Conservation (phyloP, 23 tunicate genomes). For the Diplosoma virens region DNA sequence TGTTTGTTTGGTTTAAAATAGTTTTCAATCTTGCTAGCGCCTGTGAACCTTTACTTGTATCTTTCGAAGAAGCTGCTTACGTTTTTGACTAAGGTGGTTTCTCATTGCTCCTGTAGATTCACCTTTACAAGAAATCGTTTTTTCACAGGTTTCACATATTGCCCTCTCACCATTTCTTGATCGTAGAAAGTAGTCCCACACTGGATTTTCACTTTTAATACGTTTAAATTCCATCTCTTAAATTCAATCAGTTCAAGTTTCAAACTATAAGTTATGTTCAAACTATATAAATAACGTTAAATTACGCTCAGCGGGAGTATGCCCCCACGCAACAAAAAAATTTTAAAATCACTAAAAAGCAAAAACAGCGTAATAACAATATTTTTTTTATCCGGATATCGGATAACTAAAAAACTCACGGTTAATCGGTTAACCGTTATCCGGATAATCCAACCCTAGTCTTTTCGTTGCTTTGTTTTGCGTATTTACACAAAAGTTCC, state of each 20-base stretch:
- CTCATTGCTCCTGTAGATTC: constrained; percentile 63
- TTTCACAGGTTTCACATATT: constrained; percentile 55
- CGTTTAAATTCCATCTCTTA: constrained; percentile 49
- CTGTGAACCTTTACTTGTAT: background rate
- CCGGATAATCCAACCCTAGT: too few relatives aligned
- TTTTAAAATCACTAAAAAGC: too few relatives aligned
- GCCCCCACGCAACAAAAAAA: too few relatives aligned
- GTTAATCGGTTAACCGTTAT: too few relatives aligned
- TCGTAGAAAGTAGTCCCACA: constrained; percentile 45
- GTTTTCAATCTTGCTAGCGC: constrained; percentile 7
- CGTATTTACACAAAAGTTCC: too few relatives aligned
- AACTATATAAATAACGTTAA: too few relatives aligned
- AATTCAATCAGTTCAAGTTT: background rate
- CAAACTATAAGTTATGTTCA: too few relatives aligned
- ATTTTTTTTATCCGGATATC: too few relatives aligned
- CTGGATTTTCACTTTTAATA: constrained; percentile 43
- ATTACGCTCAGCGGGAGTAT: too few relatives aligned
- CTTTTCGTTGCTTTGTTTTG: too few relatives aligned
- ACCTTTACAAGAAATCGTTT: constrained; percentile 48
- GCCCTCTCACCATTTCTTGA: constrained; percentile 55
- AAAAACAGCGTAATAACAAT: too few relatives aligned
- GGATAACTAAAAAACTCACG: too few relatives aligned
- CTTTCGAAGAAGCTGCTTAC: constrained; percentile 24
- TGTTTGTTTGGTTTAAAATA: constrained; percentile 42
- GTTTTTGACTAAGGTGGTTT: constrained; percentile 41